Percentiles rank a stretch among this genome's conserved stretches.
Conservation (phyloP, 1,140 invertebrate genomes). For the Dendrolimus punctatus region DNA sequence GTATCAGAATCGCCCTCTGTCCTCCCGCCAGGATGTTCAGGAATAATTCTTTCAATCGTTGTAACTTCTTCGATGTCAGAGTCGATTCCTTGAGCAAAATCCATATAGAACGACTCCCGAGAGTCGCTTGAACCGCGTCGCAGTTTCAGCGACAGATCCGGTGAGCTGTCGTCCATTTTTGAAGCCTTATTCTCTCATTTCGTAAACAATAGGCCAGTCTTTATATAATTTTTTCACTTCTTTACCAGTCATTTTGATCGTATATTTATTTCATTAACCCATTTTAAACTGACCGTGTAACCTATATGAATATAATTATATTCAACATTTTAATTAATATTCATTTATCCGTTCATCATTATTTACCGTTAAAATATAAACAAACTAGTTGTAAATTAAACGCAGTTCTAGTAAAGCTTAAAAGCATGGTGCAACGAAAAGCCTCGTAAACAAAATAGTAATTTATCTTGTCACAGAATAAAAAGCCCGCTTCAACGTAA, state of each 20-base stretch:
- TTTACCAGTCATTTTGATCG: slow-evolving; percentile 20
- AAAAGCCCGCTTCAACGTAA: slow-evolving; percentile 37
- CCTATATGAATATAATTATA: too few species aligned
- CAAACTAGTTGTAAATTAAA: too few species aligned
- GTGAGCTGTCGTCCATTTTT: slow-evolving; percentile 85
- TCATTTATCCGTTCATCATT: too few species aligned
- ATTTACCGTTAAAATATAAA: too few species aligned
- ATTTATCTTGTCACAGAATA: slow-evolving; percentile 40
- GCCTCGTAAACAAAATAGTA: slow-evolving; percentile 23
- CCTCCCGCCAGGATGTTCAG: slow-evolving; percentile 61
- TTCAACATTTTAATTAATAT: too few species aligned
- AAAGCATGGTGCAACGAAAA: slow-evolving; percentile 17
- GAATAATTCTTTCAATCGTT: slow-evolving; percentile 70
- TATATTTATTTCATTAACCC: slow-evolving; percentile 26
- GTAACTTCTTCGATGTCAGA: slow-evolving; percentile 90
- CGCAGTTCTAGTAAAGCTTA: too few species aligned
- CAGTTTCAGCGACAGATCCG: slow-evolving; percentile 86
- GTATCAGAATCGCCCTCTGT: slow-evolving; percentile 70
- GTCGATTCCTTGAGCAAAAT: slow-evolving; percentile 89
- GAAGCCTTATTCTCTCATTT: slow-evolving; percentile 30
- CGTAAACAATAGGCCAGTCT: slow-evolving; percentile 8
- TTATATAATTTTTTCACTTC: slow-evolving; percentile 31
- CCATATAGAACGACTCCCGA: slow-evolving; percentile 90
- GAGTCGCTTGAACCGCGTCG: slow-evolving; percentile 88
- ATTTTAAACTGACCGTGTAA: slow-evolving; percentile 16